Evolutionary conservation across 2,113 vertebrate genomes (phyloP), one percentile per base, ranked within the genome.

Genomic region (Aleadryas rufinucha): DNA sequence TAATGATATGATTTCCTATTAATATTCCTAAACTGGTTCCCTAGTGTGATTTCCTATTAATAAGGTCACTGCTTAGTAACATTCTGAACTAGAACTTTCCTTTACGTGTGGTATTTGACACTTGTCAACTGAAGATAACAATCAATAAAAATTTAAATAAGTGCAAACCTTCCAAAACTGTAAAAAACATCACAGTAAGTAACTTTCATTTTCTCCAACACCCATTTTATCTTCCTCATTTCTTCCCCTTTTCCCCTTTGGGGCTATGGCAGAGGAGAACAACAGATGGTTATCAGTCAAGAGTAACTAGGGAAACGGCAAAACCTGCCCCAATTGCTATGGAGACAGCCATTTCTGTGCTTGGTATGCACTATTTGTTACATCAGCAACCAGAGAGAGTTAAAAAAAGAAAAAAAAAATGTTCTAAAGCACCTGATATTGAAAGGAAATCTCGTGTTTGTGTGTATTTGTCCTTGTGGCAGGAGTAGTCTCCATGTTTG

Each of bases 281-380:
- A 97, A 96, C 97, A 97, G 98, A 98, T 97, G 97, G 98, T 97
- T 98, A 97, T 98, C 97, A 84, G 97, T 97, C 96, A 97, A 94
- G 94, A 98, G 96, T 98, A 98, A 97, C 98, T 98, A 98, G 97
- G 98, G 98, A 98, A 98, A 98, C 98, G 53, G 87, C 92, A 90
- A 95, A 97, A 97, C 95, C 97, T 98, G 97, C 98, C 98, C 97
- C 96, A 93, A 97, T 98, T 96, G 59, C 98, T 98, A 98, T 98
- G 98, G 98, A 97, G 98, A 98, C 97, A 97, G 97, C 80, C 97
- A 97, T 97, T 97, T 97, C 97, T 97, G 96, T 88, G 93, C 97
- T 97, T 96, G 87, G 96, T 97, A 96, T 97, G 96, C 96, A 94
- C 92, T 96, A 97, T 97, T 98, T 96, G 91, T 97, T 97, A 97